A percentile compares a stretch with the other conserved stretches of the same genome.
phyloP scores from a whole-genome alignment of 2,888 invertebrate genomes.

The Keiferia lycopersicella region DNA sequence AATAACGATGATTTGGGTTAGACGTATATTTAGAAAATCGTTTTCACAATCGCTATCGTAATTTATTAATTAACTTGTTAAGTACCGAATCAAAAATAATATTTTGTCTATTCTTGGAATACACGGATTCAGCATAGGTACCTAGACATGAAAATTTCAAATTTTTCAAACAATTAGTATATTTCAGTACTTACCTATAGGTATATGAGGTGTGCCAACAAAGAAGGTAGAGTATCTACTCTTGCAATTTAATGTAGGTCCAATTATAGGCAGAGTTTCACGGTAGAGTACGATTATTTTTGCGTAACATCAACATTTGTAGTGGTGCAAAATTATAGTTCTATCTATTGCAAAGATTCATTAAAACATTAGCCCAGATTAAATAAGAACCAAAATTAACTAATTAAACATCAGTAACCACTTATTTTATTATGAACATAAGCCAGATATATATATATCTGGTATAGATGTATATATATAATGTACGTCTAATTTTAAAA shows the following conservation, averaged over 20 bases:
- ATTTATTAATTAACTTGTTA: no score
- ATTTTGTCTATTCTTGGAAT: background rate
- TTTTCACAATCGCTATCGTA: no score
- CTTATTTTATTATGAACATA: background rate
- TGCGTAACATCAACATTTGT: background rate
- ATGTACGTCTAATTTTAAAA: no score
- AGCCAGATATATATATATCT: no score
- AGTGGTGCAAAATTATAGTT: background rate
- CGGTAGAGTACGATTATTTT: background rate
- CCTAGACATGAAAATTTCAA: no score
- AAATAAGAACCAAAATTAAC: slow-evolving; percentile 13
- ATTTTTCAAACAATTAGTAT: background rate
- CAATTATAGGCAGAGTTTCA: background rate
- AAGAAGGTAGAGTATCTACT: no score
- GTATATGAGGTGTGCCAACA: background rate
- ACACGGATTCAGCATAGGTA: no score
- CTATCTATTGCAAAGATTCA: slow-evolving; percentile 18
- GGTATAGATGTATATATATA: no score
- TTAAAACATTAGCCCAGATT: slow-evolving; percentile 14
- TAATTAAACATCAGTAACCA: background rate
- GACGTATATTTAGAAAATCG: no score
- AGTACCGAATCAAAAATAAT: background rate
- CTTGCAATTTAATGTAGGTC: no score
- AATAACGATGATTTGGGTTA: no score
- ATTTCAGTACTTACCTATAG: no score